Evolutionary conservation across 1,140 invertebrate genomes (phyloP), one percentile per base, ranked within the genome.

Genomic region (Magallana angulata): DNA sequence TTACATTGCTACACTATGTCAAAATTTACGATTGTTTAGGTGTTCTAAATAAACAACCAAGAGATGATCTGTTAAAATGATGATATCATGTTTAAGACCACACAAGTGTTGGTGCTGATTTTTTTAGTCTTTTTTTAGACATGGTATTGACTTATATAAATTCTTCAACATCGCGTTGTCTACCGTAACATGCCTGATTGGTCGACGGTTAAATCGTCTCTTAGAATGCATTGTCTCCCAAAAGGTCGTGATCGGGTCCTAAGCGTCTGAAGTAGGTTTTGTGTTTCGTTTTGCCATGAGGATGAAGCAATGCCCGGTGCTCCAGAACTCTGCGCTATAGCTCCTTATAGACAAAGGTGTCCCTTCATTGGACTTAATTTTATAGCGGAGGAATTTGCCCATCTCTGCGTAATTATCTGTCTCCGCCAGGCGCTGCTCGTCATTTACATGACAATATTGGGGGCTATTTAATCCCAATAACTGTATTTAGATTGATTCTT

Each of bases 401-500:
- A 12, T 76, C 36, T 76, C 68, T 76, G 8, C 36, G 68, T 68
- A 5, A 68, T 68, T 68, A 68, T 36, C 24, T 76, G 68, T 30
- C 36, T 76, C 36, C 8, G 9, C 68, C 68, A 76, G 24, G 36
- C 68, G 24, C 68, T 7, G 24, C 24, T 18, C 1, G 68, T 30
- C 68, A 76, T 76, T 76, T 76, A 30, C 24, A 30, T 76, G 9
- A 76, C 68, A 76, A 76, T 76, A 76, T 76, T 76, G 8, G 24
- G 68, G 11, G 8, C 9, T 76, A 76, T 76, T 30, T 30, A 76
- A 76, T 76, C 68, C 68, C 68, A 76, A 30, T 76, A 76, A 76
- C 24, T 12, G 18, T 76, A 76, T 76, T 76, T 76, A 76, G 24
- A 76, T 76, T 76, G 68, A 76, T 76, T 76, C 68, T 76, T 12